Evolutionary conservation across 1,140 invertebrate genomes (phyloP), one percentile per base, ranked within the genome.

Genomic region (Caenorhabditis elegans): DNA sequence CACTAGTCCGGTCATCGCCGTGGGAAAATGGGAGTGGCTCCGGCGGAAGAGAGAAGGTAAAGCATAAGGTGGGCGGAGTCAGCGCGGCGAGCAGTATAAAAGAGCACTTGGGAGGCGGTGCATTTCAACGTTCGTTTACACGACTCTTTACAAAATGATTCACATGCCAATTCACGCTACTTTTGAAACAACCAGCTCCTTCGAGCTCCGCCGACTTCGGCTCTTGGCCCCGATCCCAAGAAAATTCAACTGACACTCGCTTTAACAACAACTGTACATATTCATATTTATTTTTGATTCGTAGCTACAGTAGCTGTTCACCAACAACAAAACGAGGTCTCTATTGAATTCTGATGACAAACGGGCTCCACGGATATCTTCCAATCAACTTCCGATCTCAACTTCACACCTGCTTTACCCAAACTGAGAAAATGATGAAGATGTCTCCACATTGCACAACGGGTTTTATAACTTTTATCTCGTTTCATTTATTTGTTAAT

Each of bases 21-120:
- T 60, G 53, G 53, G 53, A 60, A 60, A 60, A 60, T 60, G 53
- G 53, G 53, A 60, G 53, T 60, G 53, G 28, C 53, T 60, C 53
- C 28, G 53, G 53, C 26, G 53, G 53, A 13, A 60, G 53, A 28
- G 15, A 60, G 53, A 60, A 28, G 10, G 19, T 11, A 22, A 22
- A 28, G 26, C 10, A 26, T 6, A 53, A 6, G 49, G 22, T 8
- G 53, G 53, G 53, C 53, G 53, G 53, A 60, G 26, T 17, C 28
- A 3, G 17, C 3, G 15, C 53, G 53, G 15, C 15, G 53, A 60
- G 53, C 53, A 60, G 53, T 60, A 60, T 60, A 60, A 60, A 60
- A 60, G 53, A 31, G 26, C 31, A 60, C 10, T 31, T 15, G 19
- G 6, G 53, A 60, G 53, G 53, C 53, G 53, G 53, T 22, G 19